Conservation (phyloP, 1,140 invertebrate genomes). For the Drosophila arizonae region DNA sequence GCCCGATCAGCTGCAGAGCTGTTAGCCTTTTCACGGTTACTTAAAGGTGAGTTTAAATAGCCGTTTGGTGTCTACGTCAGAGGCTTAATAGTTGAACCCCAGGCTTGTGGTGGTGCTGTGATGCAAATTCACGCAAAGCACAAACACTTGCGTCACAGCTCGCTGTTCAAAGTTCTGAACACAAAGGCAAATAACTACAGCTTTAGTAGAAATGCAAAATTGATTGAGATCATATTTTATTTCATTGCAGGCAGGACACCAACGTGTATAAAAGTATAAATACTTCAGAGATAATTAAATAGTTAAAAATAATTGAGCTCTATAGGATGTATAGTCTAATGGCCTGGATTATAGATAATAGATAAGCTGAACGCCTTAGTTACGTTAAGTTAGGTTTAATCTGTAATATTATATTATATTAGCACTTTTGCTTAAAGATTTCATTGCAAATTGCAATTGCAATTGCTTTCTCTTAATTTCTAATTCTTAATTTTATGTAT, state of each 20-base stretch:
- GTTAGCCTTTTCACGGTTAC: constrained; percentile 62
- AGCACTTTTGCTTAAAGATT: no score
- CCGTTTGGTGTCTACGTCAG: constrained; percentile 49
- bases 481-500: no score
- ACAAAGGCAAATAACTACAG: neutral
- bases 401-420: no score
- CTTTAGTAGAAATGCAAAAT: neutral
- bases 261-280: no score
- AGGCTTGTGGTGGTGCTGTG: constrained; percentile 20
- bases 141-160: constrained; percentile 31
- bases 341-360: no score
- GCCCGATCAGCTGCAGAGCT: neutral
- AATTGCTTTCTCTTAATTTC: neutral
- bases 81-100: constrained; percentile 37
- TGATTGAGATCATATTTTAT: neutral
- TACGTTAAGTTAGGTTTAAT: no score
- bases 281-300: no score
- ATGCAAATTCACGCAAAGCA: constrained; percentile 30
- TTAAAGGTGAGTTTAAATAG: constrained; percentile 67
- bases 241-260: no score
- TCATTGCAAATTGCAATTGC: neutral
- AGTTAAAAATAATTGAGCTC: no score
- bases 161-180: neutral
- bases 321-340: no score
- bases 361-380: no score